Conservation (phyloP, 2,888 invertebrate species). For the Tyria jacobaeae region DNA sequence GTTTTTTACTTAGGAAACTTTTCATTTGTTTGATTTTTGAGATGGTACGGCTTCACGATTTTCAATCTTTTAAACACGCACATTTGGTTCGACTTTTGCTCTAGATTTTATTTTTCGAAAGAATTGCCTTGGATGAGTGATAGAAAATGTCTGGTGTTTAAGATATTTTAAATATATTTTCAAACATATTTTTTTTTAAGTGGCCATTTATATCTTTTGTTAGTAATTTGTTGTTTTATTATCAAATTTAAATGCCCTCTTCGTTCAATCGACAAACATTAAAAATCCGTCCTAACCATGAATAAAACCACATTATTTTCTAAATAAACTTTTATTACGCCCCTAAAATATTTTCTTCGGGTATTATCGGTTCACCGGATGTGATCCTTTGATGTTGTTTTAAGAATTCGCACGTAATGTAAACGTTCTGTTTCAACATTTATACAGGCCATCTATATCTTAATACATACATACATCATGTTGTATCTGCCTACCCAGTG, state of each 20-base stretch:
- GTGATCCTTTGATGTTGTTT: conserved; percentile 40
- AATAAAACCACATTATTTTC: conserved; percentile 32
- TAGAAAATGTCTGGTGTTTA: too few relatives aligned
- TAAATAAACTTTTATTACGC: conserved; percentile 37
- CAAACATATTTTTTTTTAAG: not conserved
- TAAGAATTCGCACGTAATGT: conserved; percentile 23
- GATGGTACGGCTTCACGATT: not conserved
- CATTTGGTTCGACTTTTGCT: not conserved
- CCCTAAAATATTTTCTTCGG: conserved; percentile 35
- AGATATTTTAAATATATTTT: too few relatives aligned
- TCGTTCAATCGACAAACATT: conserved; percentile 16
- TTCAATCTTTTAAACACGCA: too few relatives aligned
- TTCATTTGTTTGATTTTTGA: not conserved
- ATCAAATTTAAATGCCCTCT: conserved; percentile 8
- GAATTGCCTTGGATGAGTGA: too few relatives aligned
- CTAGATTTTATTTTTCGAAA: not conserved
- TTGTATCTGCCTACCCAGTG: too few relatives aligned
- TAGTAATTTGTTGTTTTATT: not conserved
- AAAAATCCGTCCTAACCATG: conserved; percentile 30
- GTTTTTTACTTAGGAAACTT: conserved; percentile 12
- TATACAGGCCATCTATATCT: not conserved
- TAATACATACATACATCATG: not conserved
- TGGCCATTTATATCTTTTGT: too few relatives aligned
- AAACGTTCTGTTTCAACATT: conserved; percentile 9
- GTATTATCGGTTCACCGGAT: conserved; percentile 31